Evolutionary conservation across 2,797 vertebrate genomes (phyloP).

Genomic region (Sebastes trivittatus): DNA sequence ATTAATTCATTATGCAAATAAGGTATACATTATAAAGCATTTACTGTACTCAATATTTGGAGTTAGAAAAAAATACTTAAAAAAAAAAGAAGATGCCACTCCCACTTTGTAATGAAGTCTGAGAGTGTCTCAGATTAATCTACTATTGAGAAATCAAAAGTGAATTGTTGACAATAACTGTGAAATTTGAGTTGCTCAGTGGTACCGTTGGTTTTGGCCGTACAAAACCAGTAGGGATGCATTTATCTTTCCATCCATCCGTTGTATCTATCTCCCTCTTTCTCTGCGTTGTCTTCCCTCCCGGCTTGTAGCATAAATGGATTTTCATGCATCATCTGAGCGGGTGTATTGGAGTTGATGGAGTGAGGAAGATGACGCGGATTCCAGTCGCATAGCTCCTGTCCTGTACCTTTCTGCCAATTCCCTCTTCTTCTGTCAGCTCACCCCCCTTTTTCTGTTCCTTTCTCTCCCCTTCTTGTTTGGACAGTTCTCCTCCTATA

Average conservation of each 20-base stretch:
- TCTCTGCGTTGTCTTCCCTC: constrained; percentile 46
- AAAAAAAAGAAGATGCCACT: not conserved
- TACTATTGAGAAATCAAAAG: constrained; percentile 2
- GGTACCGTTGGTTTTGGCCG: constrained; percentile 26
- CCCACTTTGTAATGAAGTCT: not conserved
- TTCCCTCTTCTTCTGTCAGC: constrained; percentile 27
- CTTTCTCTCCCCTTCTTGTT: constrained; percentile 21
- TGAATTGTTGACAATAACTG: not conserved
- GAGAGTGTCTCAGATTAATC: not conserved
- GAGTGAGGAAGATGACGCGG: constrained; percentile 59
- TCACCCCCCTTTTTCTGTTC: constrained; percentile 8
- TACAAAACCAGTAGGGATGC: constrained; percentile 26
- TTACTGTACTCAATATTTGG: not conserved
- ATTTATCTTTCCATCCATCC: constrained; percentile 35
- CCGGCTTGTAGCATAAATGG: constrained; percentile 66
- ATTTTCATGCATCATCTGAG: constrained; percentile 76
- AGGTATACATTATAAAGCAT: not conserved
- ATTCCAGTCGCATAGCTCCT: constrained; percentile 59
- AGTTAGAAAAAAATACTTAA: not conserved
- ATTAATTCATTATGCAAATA: not conserved
- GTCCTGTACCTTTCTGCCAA: constrained; percentile 57
- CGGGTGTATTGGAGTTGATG: constrained; percentile 69
- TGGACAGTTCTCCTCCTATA: not conserved
- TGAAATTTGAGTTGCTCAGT: not conserved
- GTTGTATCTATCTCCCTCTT: constrained; percentile 32